Evolutionary conservation across 2,797 vertebrate species (phyloP).

Genomic region (Thripadectes ignobilis): DNA sequence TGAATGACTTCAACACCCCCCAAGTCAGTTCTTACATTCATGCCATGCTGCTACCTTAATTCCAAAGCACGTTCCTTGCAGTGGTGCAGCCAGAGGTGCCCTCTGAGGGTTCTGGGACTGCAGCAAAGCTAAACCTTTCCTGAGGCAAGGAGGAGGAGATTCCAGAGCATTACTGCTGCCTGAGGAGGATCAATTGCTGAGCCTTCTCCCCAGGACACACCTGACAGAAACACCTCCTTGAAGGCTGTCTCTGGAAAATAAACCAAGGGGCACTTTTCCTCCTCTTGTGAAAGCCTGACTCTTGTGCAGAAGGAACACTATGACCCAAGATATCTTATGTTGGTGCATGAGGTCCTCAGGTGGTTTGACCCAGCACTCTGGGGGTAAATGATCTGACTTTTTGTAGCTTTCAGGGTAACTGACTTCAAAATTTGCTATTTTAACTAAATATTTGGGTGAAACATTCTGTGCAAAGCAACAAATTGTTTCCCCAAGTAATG

Average conservation of each 20-base stretch:
- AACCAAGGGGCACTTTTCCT: neutral
- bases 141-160: neutral
- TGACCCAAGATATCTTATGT: neutral
- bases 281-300: neutral
- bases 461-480: neutral
- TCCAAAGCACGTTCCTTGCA: neutral
- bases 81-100: neutral
- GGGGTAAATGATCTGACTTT: neutral
- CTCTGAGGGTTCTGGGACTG: neutral
- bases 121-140: neutral
- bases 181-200: neutral
- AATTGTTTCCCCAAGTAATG: neutral
- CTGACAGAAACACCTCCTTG: neutral
- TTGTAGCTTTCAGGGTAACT: neutral
- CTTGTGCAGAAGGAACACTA: neutral
- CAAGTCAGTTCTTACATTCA: neutral
- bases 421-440: neutral
- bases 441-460: neutral
- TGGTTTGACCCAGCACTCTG: neutral
- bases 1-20: neutral
- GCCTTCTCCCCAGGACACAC: neutral
- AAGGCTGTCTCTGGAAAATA: neutral
- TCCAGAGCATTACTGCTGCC: neutral
- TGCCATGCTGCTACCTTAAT: neutral
- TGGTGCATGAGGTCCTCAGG: neutral